Evolutionary conservation across 2,113 vertebrate species (phyloP).

Genomic region (Puffinus mauretanicus): DNA sequence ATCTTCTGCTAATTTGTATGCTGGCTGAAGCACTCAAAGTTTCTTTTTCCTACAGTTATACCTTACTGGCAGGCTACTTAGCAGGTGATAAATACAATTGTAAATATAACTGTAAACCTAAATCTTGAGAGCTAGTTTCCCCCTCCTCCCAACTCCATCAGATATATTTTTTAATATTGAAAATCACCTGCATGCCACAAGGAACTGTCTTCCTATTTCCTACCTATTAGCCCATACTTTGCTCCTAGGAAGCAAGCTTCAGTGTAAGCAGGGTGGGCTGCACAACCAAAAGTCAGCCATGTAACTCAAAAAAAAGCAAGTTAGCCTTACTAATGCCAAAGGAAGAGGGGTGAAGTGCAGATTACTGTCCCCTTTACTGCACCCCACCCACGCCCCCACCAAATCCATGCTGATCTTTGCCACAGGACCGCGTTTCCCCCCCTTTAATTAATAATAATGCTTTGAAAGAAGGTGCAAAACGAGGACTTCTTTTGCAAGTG

Average conservation of each 20-base stretch:
- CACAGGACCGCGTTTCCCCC: background rate
- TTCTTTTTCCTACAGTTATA: background rate
- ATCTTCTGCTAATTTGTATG: background rate
- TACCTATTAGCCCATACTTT: background rate
- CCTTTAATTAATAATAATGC: background rate
- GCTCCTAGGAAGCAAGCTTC: background rate
- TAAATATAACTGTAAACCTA: background rate
- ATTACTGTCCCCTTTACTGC: background rate
- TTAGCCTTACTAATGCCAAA: background rate
- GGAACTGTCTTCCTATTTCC: background rate
- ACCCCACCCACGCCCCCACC: rapidly evolving
- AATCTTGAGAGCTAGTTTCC: background rate
- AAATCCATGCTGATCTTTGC: background rate
- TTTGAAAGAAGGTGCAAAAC: background rate
- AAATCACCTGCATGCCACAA: background rate
- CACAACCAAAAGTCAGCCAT: background rate
- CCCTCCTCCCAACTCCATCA: background rate
- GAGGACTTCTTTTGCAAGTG: background rate
- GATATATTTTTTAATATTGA: background rate
- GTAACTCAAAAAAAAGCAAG: background rate
- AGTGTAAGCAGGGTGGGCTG: background rate
- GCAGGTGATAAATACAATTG: background rate
- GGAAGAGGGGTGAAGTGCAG: background rate
- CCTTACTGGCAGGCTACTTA: background rate
- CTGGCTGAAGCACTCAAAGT: background rate